Percentiles rank a stretch among this genome's conserved stretches.
Evolutionary conservation across 1,140 invertebrate species (phyloP).

Genomic region (Leptinotarsa undecemlineata): DNA sequence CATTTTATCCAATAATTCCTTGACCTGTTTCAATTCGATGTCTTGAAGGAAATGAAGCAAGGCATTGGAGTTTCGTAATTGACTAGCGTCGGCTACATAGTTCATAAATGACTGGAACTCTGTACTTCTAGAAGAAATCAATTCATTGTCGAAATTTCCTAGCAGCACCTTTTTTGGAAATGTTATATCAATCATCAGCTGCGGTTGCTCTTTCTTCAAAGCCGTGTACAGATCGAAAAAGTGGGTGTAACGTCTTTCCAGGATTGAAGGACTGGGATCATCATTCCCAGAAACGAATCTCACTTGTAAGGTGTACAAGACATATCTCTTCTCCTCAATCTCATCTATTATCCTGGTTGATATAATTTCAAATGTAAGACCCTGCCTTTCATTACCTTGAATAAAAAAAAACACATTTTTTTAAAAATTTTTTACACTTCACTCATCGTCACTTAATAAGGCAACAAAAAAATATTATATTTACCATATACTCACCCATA

Average conservation of each 20-base stretch:
- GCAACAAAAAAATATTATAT: too few relatives aligned
- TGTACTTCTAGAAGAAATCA: slow-evolving; percentile 70
- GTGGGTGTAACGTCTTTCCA: slow-evolving; percentile 77
- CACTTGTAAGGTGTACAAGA: slow-evolving; percentile 66
- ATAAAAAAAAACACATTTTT: not conserved
- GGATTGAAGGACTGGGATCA: slow-evolving; percentile 64
- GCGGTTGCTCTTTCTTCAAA: slow-evolving; percentile 65
- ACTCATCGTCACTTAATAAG: too few relatives aligned
- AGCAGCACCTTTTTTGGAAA: slow-evolving; percentile 77
- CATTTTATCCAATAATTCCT: slow-evolving; percentile 63
- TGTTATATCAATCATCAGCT: slow-evolving; percentile 60
- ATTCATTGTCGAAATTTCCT: slow-evolving; percentile 74
- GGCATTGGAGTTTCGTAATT: slow-evolving; percentile 63
- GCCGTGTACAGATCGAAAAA: slow-evolving; percentile 70
- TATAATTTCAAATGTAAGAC: slow-evolving; percentile 57
- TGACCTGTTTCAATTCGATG: slow-evolving; percentile 66
- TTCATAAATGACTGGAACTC: slow-evolving; percentile 73
- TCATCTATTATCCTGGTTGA: slow-evolving; percentile 57
- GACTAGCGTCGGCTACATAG: slow-evolving; percentile 62
- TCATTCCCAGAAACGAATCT: slow-evolving; percentile 58
- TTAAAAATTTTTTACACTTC: too few relatives aligned
- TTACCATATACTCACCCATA: slow-evolving; percentile 10
- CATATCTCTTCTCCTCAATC: slow-evolving; percentile 64
- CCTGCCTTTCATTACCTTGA: slow-evolving; percentile 40
- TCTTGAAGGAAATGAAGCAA: slow-evolving; percentile 72